These are phyloP conservation scores for Tapera naevia DNA, from an alignment of 2,797 vertebrate genomes.

Conservation along the genomic window DNA sequence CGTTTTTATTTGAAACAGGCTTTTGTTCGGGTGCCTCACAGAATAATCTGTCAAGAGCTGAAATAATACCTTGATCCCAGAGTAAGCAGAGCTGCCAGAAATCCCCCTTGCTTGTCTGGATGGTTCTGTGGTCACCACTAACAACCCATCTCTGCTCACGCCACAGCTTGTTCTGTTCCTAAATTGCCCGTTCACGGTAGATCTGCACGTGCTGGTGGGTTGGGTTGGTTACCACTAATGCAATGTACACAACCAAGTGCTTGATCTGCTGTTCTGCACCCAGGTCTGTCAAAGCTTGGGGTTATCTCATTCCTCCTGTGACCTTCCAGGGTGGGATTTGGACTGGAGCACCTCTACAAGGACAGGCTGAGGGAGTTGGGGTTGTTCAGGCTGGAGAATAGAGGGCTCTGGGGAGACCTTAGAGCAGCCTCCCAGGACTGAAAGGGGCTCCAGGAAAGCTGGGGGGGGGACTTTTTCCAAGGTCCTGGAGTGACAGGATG, in stretches of 20 bases:
- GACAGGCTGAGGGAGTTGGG: too few relatives aligned
- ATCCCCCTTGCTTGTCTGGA: neutral
- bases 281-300: rapidly evolving
- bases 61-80: neutral
- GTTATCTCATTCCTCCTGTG: neutral
- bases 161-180: neutral
- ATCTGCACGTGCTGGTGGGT: rapidly evolving
- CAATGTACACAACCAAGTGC: neutral
- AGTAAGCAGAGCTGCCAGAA: neutral
- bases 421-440: too few relatives aligned
- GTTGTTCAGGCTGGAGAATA: too few relatives aligned
- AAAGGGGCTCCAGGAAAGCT: too few relatives aligned
- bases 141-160: neutral
- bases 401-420: too few relatives aligned
- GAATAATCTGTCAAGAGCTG: neutral
- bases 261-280: neutral
- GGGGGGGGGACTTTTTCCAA: too few relatives aligned
- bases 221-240: neutral
- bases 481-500: too few relatives aligned
- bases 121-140: neutral
- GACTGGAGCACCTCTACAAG: too few relatives aligned
- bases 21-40: neutral
- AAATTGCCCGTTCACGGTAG: neutral
- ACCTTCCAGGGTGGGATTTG: too few relatives aligned
- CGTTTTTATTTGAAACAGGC: neutral